These are phyloP conservation scores for Paramormyrops hopkinsi DNA, from an alignment of 2,797 vertebrate species.

Conservation along the genomic window DNA sequence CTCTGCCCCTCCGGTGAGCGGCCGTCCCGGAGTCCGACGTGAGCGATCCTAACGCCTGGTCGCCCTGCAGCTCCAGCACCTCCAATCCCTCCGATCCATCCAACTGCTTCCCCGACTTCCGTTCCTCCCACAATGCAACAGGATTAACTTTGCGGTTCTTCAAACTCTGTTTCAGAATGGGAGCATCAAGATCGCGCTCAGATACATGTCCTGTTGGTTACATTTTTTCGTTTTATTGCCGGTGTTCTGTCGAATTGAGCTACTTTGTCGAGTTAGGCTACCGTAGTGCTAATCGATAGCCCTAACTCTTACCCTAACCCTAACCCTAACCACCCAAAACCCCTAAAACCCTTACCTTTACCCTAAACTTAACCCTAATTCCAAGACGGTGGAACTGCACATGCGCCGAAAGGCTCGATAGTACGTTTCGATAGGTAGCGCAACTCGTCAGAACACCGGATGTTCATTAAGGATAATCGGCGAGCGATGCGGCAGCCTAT, in stretches of 20 bases:
- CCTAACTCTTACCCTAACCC: too few relatives aligned
- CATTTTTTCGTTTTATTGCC: background rate
- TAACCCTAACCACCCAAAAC: too few relatives aligned
- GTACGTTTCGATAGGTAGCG: too few relatives aligned
- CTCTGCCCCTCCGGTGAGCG: background rate
- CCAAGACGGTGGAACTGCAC: too few relatives aligned
- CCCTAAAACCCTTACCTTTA: too few relatives aligned
- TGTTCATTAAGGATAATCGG: background rate
- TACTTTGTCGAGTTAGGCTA: too few relatives aligned
- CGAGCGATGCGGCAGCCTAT: background rate
- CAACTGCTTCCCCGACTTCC: constrained; percentile 63
- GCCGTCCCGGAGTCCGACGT: background rate
- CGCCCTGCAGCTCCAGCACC: constrained; percentile 33
- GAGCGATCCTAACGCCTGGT: background rate
- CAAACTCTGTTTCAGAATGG: constrained; percentile 40
- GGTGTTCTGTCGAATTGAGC: too few relatives aligned
- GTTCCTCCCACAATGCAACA: constrained; percentile 56
- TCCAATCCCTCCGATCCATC: constrained; percentile 40
- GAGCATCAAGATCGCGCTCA: background rate
- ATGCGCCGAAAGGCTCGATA: too few relatives aligned
- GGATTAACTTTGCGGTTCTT: constrained; percentile 34
- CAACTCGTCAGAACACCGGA: background rate
- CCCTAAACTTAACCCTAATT: too few relatives aligned
- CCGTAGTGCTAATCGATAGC: too few relatives aligned
- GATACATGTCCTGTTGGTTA: background rate